Evolutionary conservation across 2,113 vertebrate genomes (phyloP), one percentile per base, ranked within the genome.

Genomic region (Hippocampus mohnikei): DNA sequence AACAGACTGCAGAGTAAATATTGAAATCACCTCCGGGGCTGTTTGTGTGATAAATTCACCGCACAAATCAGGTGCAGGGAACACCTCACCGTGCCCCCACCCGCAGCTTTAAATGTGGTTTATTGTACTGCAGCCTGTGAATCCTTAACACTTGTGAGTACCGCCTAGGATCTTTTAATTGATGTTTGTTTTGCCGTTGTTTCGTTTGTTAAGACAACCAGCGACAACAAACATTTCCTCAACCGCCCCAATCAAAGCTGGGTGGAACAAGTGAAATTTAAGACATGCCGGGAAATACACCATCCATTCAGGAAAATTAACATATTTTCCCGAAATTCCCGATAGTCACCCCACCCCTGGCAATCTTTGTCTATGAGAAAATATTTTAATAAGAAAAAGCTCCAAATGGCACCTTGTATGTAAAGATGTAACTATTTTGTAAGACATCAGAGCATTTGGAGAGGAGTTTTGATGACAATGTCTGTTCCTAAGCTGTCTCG

Each of bases 11-110:
- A 75, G 76, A 82, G 84, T 83, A 87, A 88, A 89, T 91, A 92
- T 89, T 87, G 82, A 89, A 92, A 92, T 92, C 89, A 91, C 89
- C 90, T 91, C 89, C 84, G 81, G 81, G 83, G 88, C 85, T 88
- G 86, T 91, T 91, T 90, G 85, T 85, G 83, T 84, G 86, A 91
- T 88, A 87, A 91, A 89, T 90, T 79, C 89, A 76, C 77, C 78
- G 79, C 80, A 85, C 84, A 90, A 89, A 89, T 87, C 87, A 86
- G 83, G 79, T 84, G 82, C 87, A 69, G 87, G 0, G 13, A 27
- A 18, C 42, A 27, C 23, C 42, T 41, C 37, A 10, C 61, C 37
- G 20, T 63, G 37, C 33, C 37, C 37, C 86, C 81, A 76, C 81
- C 72, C 62, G 77, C 84, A 84, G 84, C 76, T 60, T 33, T 60